These are phyloP conservation scores for Pseudochromis fuscus DNA, from an alignment of 2,797 vertebrate genomes.

Conservation along the genomic window DNA sequence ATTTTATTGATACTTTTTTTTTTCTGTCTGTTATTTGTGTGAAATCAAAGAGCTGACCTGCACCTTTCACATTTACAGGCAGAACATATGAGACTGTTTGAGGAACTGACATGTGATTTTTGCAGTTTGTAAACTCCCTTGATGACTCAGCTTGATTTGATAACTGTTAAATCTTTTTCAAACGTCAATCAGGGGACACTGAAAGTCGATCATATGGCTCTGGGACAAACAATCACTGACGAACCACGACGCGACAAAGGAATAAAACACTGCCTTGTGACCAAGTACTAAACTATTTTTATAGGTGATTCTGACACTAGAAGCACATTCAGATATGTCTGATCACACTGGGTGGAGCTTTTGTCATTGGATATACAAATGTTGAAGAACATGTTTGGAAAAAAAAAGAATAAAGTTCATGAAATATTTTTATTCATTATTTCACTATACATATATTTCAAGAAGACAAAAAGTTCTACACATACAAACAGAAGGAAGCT, in stretches of 20 bases:
- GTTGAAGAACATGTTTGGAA: background rate
- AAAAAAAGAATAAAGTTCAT: conserved; percentile 28
- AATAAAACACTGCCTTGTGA: conserved; percentile 35
- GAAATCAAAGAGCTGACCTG: background rate
- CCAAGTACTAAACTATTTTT: conserved; percentile 5
- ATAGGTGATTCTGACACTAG: background rate
- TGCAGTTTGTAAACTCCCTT: conserved; percentile 4
- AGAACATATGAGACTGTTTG: conserved; percentile 7
- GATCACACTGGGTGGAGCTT: background rate
- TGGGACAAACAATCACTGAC: conserved; percentile 37
- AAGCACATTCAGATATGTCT: background rate
- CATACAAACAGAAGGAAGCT: conserved; percentile 4
- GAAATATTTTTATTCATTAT: conserved; percentile 40
- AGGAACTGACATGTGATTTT: conserved; percentile 54
- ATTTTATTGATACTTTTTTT: too few relatives aligned
- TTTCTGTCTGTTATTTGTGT: background rate
- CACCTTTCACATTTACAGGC: background rate
- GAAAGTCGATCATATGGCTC: conserved; percentile 35
- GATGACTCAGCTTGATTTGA: background rate
- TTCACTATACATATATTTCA: conserved; percentile 17
- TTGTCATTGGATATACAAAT: background rate
- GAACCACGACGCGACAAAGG: background rate
- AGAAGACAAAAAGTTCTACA: background rate
- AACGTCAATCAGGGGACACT: background rate
- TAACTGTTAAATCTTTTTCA: conserved; percentile 2